A percentile compares a stretch with the other conserved stretches of the same genome.
These are phyloP conservation scores for Caenorhabditis briggsae DNA, from an alignment of 1,140 invertebrate species.

Conservation along the genomic window DNA sequence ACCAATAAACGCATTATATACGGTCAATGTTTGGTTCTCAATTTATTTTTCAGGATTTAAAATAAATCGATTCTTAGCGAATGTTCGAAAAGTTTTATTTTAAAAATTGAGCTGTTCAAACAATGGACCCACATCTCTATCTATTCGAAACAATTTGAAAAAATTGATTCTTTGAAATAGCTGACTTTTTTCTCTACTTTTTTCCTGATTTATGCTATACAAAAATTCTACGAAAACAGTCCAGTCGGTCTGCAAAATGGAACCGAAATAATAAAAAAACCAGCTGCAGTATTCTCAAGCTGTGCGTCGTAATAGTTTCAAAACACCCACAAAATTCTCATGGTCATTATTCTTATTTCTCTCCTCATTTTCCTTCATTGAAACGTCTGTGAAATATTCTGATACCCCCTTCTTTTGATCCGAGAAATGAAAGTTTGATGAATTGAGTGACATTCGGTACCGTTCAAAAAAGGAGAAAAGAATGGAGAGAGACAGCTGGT, in stretches of 20 bases:
- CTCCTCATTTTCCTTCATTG: not conserved
- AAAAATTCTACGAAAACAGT: not conserved
- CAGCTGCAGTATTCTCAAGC: not conserved
- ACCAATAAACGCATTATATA: too few relatives aligned
- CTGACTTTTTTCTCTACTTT: too few relatives aligned
- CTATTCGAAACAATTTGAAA: too few relatives aligned
- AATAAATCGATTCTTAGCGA: too few relatives aligned
- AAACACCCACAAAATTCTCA: not conserved
- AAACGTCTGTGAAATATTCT: not conserved
- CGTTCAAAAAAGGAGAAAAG: slow-evolving; percentile 2
- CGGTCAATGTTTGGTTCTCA: too few relatives aligned
- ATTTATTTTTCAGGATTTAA: too few relatives aligned
- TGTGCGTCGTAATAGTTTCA: slow-evolving; percentile 25
- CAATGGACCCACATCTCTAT: too few relatives aligned
- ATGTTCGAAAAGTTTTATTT: too few relatives aligned
- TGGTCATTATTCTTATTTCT: not conserved
- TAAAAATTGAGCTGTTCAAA: too few relatives aligned
- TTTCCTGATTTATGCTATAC: too few relatives aligned
- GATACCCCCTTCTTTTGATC: not conserved
- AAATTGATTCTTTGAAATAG: too few relatives aligned
- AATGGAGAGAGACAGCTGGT: not conserved
- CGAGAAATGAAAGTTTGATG: slow-evolving; percentile 7
- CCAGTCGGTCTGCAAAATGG: not conserved
- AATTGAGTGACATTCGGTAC: slow-evolving; percentile 35
- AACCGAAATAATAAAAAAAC: slow-evolving; percentile 8